phyloP scores from a whole-genome alignment of 2,113 vertebrate genomes.

The Bambusicola thoracicus region DNA sequence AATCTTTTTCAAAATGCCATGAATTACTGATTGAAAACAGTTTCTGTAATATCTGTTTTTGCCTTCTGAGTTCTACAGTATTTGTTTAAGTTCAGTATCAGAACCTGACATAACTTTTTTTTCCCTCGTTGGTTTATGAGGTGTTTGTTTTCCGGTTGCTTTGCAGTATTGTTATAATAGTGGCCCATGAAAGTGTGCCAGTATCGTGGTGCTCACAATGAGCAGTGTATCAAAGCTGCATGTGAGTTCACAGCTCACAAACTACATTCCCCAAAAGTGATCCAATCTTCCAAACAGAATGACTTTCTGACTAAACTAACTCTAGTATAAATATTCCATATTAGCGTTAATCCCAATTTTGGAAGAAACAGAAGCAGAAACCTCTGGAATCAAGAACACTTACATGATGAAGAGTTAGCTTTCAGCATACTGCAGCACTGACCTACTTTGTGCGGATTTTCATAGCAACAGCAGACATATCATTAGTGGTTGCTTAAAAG shows the following conservation, averaged over 20 bases:
- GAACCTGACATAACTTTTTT: background rate
- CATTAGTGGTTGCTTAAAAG: background rate
- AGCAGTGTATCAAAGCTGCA: background rate
- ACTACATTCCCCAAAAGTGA: background rate
- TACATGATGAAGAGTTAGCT: background rate
- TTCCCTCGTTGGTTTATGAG: background rate
- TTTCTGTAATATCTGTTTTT: background rate
- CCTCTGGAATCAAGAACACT: background rate
- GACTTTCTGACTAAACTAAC: background rate
- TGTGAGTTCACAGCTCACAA: background rate
- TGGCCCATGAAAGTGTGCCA: background rate
- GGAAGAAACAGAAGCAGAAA: background rate
- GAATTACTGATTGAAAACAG: background rate
- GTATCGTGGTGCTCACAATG: accelerated
- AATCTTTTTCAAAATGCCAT: background rate
- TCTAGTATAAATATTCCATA: background rate
- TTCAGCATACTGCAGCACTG: background rate
- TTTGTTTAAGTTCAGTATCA: background rate
- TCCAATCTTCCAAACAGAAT: background rate
- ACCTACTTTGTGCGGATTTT: background rate
- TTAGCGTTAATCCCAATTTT: background rate
- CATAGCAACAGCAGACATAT: background rate
- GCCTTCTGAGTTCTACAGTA: background rate
- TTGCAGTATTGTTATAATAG: background rate
- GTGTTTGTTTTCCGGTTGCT: background rate